A percentile compares a stretch with the other conserved stretches of the same genome.
Conservation (phyloP, 2,888 invertebrate species). For the Pachliopta kotzebuea region DNA sequence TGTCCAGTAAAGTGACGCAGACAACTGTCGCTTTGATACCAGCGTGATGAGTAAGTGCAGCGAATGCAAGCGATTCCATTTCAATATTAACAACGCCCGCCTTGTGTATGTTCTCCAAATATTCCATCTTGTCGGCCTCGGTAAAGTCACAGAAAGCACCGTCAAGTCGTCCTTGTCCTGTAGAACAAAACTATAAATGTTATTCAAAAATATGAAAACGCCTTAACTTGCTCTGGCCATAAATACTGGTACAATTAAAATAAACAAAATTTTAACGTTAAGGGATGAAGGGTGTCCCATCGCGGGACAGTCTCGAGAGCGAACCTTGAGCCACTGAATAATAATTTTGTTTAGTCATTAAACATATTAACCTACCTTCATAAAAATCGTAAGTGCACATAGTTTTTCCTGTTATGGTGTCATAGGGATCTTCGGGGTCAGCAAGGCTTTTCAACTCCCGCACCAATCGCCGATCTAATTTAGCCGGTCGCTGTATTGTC, state of each 20-base stretch:
- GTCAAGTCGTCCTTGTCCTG: constrained; percentile 96
- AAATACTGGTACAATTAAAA: background rate
- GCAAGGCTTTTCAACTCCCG: constrained; percentile 89
- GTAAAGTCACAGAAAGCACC: constrained; percentile 98
- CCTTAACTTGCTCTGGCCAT: background rate
- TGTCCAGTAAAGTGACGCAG: constrained; percentile 95
- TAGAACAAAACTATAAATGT: background rate
- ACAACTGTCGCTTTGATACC: constrained; percentile 96
- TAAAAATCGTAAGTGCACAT: constrained; percentile 99
- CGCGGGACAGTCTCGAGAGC: too few relatives aligned
- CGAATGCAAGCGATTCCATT: constrained; percentile 97
- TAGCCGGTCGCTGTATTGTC: constrained; percentile 88
- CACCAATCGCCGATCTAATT: constrained; percentile 89
- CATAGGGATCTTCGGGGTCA: constrained; percentile 90
- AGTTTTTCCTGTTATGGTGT: constrained; percentile 94
- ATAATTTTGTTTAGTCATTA: background rate
- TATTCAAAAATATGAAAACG: too few relatives aligned
- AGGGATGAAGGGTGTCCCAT: too few relatives aligned
- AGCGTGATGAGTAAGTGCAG: constrained; percentile 95
- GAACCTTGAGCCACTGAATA: too few relatives aligned
- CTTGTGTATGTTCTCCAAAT: constrained; percentile 86
- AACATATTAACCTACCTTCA: constrained; percentile 90
- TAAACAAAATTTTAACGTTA: too few relatives aligned
- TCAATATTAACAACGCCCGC: constrained; percentile 96
- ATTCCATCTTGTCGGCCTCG: constrained; percentile 94